Evolutionary conservation across 2,888 invertebrate species (phyloP).

Genomic region (Blastobasis lacticolella): DNA sequence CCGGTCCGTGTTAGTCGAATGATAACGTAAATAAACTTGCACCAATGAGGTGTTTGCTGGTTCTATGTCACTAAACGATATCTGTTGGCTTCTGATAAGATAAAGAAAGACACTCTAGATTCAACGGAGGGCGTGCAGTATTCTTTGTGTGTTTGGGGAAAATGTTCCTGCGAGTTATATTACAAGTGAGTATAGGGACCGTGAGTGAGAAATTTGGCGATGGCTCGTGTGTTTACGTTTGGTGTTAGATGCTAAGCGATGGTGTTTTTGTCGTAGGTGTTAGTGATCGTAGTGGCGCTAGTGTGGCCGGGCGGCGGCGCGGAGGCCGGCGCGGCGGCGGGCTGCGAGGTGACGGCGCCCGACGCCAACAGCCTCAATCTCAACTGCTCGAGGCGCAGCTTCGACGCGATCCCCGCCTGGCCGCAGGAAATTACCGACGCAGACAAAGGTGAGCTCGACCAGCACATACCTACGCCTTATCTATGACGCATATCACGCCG

Average conservation of each 20-base stretch:
- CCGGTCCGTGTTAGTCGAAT: constrained; percentile 37
- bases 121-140: constrained; percentile 51
- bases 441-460: constrained; percentile 44
- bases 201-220: constrained; percentile 20
- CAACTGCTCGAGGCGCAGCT: constrained; percentile 57
- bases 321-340: constrained; percentile 28
- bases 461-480: not conserved
- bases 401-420: constrained; percentile 49
- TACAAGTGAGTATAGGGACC: not conserved
- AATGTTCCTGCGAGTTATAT: constrained; percentile 39
- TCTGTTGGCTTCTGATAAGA: constrained; percentile 58
- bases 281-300: constrained; percentile 58
- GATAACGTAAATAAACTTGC: constrained; percentile 51
- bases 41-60: constrained; percentile 56
- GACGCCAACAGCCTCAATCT: constrained; percentile 48
- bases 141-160: constrained; percentile 48
- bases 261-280: constrained; percentile 65
- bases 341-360: constrained; percentile 47
- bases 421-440: constrained; percentile 43
- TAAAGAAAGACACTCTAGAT: constrained; percentile 49
- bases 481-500: not conserved
- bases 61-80: constrained; percentile 50
- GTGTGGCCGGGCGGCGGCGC: constrained; percentile 38
- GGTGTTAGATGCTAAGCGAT: constrained; percentile 26
- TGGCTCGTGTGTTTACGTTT: constrained; percentile 27